phyloP scores from a whole-genome alignment of 2,113 vertebrate species.

The Fregetta grallaria region DNA sequence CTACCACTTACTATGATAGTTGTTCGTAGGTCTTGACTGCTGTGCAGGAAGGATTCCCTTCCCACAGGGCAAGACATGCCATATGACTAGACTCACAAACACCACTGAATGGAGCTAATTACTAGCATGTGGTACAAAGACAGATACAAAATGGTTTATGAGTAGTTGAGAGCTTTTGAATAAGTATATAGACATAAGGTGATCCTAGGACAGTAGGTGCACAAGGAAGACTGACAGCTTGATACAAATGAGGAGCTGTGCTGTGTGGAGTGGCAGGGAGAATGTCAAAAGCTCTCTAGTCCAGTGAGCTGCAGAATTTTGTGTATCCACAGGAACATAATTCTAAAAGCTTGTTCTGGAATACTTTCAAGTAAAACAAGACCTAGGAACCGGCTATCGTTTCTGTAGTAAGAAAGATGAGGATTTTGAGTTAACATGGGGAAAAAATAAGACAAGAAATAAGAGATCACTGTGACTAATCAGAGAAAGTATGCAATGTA shows the following conservation, averaged over 20 bases:
- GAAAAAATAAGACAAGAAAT: not conserved
- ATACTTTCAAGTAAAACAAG: not conserved
- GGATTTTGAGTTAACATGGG: not conserved
- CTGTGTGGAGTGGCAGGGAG: not conserved
- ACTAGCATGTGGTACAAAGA: not conserved
- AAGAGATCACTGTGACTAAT: not conserved
- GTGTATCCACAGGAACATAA: not conserved
- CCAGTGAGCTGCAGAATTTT: not conserved
- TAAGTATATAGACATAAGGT: not conserved
- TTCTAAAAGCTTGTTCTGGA: not conserved
- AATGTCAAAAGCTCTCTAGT: not conserved
- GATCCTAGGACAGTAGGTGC: not conserved
- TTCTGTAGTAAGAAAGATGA: not conserved
- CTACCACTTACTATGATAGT: not conserved
- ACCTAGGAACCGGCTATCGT: not conserved
- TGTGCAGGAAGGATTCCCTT: not conserved
- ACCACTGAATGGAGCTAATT: not conserved
- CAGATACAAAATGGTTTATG: not conserved
- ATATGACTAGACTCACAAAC: not conserved
- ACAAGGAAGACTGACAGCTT: not conserved
- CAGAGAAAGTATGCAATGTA: not conserved
- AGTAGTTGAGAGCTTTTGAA: not conserved
- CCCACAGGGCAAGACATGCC: not conserved
- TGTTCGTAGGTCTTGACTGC: not conserved
- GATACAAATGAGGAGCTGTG: not conserved